Percentiles rank a stretch among this genome's conserved stretches.
Conservation (phyloP, 37 sponge, comb jelly and placozoan genomes). For the Theonella swinhoei region DNA sequence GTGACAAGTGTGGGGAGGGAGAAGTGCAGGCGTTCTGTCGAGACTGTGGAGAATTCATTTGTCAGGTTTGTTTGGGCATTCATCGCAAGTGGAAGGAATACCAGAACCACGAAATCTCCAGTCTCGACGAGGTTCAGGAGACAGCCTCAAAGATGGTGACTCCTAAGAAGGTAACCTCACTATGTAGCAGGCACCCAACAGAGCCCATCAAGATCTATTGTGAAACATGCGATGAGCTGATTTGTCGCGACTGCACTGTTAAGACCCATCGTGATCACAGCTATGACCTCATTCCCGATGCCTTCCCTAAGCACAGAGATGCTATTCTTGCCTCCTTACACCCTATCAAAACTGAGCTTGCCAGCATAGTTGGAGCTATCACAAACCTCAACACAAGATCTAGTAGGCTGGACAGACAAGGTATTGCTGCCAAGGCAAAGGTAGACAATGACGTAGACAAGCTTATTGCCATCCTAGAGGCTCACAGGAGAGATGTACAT, state of each 20-base stretch:
- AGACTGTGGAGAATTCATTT: conserved; percentile 12
- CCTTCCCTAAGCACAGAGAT: conserved; percentile 13
- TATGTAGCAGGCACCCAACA: background rate
- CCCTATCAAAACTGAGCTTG: background rate
- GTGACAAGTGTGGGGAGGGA: conserved; percentile 23
- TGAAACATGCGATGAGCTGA: conserved; percentile 14
- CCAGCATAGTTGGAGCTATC: background rate
- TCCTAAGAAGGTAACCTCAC: background rate
- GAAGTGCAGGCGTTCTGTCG: conserved; percentile 17
- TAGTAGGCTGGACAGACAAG: background rate
- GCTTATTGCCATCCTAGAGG: conserved; percentile 15
- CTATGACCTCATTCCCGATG: background rate
- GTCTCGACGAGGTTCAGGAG: conserved; percentile 9
- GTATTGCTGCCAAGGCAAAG: background rate
- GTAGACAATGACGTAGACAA: background rate
- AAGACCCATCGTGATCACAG: conserved; percentile 3
- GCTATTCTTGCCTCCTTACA: background rate
- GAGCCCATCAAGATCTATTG: conserved; percentile 4
- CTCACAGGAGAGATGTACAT: background rate
- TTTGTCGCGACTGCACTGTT: conserved; percentile 10
- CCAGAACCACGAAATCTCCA: background rate
- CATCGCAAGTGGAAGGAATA: conserved; percentile 5
- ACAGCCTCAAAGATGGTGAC: conserved; percentile 8
- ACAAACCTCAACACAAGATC: background rate
- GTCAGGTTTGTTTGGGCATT: conserved; percentile 1